Conservation (phyloP, 2,888 invertebrate species). For the Eurytoma californica region DNA sequence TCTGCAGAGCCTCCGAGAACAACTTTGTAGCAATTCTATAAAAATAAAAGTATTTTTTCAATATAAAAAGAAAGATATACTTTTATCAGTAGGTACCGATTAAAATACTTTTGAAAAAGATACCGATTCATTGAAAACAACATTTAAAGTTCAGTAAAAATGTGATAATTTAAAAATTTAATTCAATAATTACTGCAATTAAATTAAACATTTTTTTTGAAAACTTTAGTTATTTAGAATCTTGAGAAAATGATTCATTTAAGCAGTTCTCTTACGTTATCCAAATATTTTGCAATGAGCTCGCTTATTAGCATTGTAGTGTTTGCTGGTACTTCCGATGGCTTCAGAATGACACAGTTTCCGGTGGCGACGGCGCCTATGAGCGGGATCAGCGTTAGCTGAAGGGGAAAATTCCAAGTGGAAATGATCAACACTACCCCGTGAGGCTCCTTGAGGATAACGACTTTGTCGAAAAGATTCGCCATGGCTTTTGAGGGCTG, state of each 20-base stretch:
- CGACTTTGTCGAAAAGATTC: slow-evolving; percentile 84
- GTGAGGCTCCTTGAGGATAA: slow-evolving; percentile 90
- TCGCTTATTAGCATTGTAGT: slow-evolving; percentile 85
- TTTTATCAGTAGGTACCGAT: no score
- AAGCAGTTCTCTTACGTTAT: slow-evolving; percentile 79
- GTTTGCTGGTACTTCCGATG: slow-evolving; percentile 90
- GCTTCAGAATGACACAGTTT: slow-evolving; percentile 94
- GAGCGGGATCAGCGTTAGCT: slow-evolving; percentile 86
- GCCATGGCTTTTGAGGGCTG: slow-evolving; percentile 83
- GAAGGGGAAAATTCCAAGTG: slow-evolving; percentile 98
- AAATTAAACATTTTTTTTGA: background rate
- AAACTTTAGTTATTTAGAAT: no score
- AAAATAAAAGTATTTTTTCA: slow-evolving; percentile 10
- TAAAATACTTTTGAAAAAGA: no score
- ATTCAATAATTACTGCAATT: background rate
- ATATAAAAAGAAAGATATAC: no score
- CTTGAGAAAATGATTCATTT: no score
- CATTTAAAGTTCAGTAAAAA: no score
- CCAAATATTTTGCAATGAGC: slow-evolving; percentile 90
- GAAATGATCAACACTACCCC: slow-evolving; percentile 93
- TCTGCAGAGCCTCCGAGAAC: slow-evolving; percentile 89
- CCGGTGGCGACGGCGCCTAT: slow-evolving; percentile 94
- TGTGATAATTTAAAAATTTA: no score
- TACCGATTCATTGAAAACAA: no score
- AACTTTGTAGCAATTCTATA: slow-evolving; percentile 87